Evolutionary conservation across 2,888 invertebrate genomes (phyloP).

Genomic region (Amiota minor): DNA sequence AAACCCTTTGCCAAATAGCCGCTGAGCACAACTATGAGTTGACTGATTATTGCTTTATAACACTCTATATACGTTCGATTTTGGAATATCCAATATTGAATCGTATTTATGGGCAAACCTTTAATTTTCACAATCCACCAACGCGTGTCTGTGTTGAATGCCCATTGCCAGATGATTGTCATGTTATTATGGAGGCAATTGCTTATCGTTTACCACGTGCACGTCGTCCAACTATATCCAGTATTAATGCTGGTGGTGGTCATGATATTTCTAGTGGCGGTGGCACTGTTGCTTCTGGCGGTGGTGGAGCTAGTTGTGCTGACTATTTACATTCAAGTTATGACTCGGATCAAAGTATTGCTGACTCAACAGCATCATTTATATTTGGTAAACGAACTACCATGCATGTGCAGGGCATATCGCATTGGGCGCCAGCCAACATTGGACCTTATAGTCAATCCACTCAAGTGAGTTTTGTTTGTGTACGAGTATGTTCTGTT

Average conservation of each 20-base stretch:
- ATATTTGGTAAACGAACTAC: conserved; percentile 77
- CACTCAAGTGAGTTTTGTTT: conserved; percentile 78
- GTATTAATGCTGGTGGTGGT: background rate
- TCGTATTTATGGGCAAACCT: conserved; percentile 82
- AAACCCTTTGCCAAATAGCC: conserved; percentile 79
- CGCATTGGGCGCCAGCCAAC: conserved; percentile 98
- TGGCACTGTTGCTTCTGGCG: too few species aligned
- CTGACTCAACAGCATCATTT: background rate
- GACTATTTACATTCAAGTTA: background rate
- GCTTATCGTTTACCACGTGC: conserved; percentile 74
- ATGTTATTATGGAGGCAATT: conserved; percentile 85
- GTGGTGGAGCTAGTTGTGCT: background rate
- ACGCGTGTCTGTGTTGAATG: conserved; percentile 89
- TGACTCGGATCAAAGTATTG: background rate
- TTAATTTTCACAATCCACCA: conserved; percentile 87
- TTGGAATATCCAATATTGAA: conserved; percentile 85
- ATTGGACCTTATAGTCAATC: conserved; percentile 98
- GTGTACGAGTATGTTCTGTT: background rate
- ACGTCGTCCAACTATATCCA: conserved; percentile 45
- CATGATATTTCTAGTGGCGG: background rate
- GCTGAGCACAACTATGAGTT: conserved; percentile 73
- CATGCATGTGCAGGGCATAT: conserved; percentile 96
- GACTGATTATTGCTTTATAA: conserved; percentile 84
- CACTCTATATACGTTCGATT: conserved; percentile 89
- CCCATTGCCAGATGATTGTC: conserved; percentile 81